phyloP scores from a whole-genome alignment of 2,113 vertebrate species.

The Urocolius indicus region DNA sequence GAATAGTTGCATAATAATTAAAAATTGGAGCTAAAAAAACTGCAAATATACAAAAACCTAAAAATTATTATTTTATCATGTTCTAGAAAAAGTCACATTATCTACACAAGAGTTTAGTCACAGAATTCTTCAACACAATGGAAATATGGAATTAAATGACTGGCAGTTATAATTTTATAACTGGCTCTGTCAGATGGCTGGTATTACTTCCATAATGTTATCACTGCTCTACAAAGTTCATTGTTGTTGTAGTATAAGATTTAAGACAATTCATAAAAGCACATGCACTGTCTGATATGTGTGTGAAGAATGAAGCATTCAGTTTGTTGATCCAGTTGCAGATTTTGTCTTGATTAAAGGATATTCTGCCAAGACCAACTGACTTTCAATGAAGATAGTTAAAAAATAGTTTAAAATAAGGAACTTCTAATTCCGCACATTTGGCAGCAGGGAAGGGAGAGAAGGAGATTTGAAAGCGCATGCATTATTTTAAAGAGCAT shows the following conservation, averaged over 20 bases:
- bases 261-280: not conserved
- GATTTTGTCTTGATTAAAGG: not conserved
- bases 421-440: not conserved
- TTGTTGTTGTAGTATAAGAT: not conserved
- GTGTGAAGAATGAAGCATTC: not conserved
- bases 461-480: not conserved
- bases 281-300: not conserved
- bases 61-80: not conserved
- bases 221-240: not conserved
- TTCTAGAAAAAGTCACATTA: not conserved
- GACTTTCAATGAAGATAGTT: not conserved
- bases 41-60: not conserved
- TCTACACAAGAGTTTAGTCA: not conserved
- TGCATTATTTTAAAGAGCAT: not conserved
- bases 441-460: accelerated
- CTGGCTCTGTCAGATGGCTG: not conserved
- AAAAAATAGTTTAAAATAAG: not conserved
- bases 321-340: not conserved
- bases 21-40: not conserved
- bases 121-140: not conserved
- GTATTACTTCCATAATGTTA: not conserved
- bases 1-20: not conserved
- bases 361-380: not conserved
- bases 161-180: not conserved
- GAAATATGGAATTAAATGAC: not conserved